Evolutionary conservation across 2,797 vertebrate species (phyloP).

Genomic region (Chiloscyllium punctatum): DNA sequence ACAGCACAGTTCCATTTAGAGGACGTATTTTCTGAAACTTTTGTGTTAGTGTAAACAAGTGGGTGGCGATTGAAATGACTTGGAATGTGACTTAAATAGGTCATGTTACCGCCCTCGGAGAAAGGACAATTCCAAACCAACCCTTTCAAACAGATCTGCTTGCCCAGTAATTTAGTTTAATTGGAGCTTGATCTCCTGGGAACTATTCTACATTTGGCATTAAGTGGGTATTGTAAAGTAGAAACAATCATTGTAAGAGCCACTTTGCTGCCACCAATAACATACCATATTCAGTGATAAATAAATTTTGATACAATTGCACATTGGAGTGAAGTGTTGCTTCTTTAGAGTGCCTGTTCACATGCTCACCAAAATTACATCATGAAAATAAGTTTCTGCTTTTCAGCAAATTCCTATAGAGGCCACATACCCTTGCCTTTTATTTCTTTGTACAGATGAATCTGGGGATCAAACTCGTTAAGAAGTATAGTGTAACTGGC

Average conservation of each 20-base stretch:
- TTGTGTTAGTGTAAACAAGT: constrained; percentile 16
- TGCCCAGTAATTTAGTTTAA: neutral
- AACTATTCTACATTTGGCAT: constrained; percentile 26
- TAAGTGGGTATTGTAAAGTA: neutral
- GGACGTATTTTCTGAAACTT: neutral
- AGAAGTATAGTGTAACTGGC: neutral
- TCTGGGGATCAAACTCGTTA: neutral
- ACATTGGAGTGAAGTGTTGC: neutral
- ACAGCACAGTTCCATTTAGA: neutral
- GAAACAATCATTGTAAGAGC: neutral
- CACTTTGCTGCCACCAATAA: neutral
- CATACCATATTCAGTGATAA: neutral
- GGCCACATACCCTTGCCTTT: neutral
- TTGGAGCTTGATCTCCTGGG: neutral
- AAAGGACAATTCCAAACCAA: neutral
- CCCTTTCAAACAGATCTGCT: neutral
- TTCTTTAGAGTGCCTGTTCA: neutral
- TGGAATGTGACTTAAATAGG: neutral
- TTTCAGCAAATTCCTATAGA: neutral
- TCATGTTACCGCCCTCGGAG: neutral
- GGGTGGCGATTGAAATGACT: neutral
- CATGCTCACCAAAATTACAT: neutral
- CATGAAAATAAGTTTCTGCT: neutral
- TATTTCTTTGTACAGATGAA: neutral
- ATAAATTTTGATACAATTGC: neutral